phyloP scores from a whole-genome alignment of 2,797 vertebrate species.

The Anas acuta region DNA sequence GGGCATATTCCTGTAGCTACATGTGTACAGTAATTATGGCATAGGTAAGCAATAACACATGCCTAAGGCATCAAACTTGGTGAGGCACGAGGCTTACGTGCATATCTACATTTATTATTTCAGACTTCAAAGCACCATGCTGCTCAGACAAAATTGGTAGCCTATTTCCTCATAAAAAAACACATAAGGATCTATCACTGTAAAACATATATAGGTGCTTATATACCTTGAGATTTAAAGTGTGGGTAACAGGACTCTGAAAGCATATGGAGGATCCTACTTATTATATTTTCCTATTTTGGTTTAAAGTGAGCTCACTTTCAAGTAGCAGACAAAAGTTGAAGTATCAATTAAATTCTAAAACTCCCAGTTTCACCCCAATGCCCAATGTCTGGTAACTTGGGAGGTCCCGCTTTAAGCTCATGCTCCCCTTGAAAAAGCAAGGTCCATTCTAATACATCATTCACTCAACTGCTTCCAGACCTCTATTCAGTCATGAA shows the following conservation, averaged over 20 bases:
- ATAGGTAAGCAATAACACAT: slow-evolving; percentile 54
- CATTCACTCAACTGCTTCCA: not conserved
- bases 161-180: slow-evolving; percentile 10
- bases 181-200: not conserved
- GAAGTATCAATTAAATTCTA: not conserved
- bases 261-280: not conserved
- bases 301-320: not conserved
- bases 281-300: not conserved
- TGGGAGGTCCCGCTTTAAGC: not conserved
- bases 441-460: not conserved
- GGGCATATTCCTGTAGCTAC: slow-evolving; percentile 60
- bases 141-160: slow-evolving; percentile 68
- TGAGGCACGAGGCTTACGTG: slow-evolving; percentile 65
- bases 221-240: not conserved
- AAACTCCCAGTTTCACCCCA: not conserved
- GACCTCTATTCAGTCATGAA: not conserved
- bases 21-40: slow-evolving; percentile 44
- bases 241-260: not conserved
- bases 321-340: not conserved
- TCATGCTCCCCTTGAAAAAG: not conserved
- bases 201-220: not conserved
- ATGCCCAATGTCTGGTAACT: not conserved
- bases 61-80: slow-evolving; percentile 64
- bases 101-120: slow-evolving; percentile 41
- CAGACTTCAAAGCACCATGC: slow-evolving; percentile 66